Conservation (phyloP, 2,113 vertebrate species). For the Tragulus kanchil region DNA sequence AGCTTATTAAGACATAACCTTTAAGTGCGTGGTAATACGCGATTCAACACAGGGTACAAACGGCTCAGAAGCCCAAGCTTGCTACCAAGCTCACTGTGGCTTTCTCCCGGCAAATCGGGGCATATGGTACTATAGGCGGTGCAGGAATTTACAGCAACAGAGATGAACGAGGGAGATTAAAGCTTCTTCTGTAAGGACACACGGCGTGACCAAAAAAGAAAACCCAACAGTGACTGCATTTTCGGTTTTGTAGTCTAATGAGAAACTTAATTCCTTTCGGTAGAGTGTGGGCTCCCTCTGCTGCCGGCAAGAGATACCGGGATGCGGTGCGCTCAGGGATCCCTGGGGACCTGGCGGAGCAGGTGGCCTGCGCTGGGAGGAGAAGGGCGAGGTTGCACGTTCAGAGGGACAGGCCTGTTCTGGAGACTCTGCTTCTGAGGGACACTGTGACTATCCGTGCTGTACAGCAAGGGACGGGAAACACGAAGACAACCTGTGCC, state of each 20-base stretch:
- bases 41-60: background rate
- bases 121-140: constrained; percentile 84
- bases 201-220: background rate
- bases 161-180: constrained; percentile 83
- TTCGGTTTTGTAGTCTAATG: background rate
- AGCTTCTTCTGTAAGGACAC: constrained; percentile 84
- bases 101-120: constrained; percentile 57
- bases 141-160: constrained; percentile 84
- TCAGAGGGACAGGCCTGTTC: background rate
- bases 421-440: background rate
- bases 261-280: background rate
- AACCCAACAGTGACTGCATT: background rate
- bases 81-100: constrained; percentile 51
- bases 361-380: background rate
- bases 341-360: background rate
- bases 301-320: constrained; percentile 56
- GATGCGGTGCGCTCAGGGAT: background rate
- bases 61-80: constrained; percentile 52
- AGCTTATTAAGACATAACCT: constrained; percentile 73
- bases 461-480: background rate
- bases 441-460: background rate
- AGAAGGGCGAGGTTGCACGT: background rate
- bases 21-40: constrained; percentile 51
- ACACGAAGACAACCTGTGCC: background rate
- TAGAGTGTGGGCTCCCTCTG: constrained; percentile 86